phyloP scores from a whole-genome alignment of 2,888 invertebrate species.

The Lasioglossum leucozonium region DNA sequence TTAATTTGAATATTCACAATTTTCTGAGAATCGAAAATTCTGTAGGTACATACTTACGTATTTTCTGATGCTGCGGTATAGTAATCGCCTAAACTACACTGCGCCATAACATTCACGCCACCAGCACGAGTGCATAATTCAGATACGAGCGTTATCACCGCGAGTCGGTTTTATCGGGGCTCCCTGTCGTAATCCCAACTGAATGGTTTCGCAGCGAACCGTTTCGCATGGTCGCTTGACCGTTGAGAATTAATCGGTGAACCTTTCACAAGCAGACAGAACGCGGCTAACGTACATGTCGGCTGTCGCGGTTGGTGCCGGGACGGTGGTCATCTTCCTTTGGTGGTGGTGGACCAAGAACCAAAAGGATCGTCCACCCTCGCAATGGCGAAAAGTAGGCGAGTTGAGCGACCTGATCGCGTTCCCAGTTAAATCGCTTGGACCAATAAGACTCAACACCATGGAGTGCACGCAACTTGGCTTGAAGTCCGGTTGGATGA shows the following conservation, averaged over 20 bases:
- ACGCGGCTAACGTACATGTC: slow-evolving; percentile 76
- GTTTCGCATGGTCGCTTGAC: slow-evolving; percentile 39
- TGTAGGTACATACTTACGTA: background rate
- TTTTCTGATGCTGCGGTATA: background rate
- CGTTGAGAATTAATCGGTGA: slow-evolving; percentile 37
- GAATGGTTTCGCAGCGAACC: slow-evolving; percentile 23
- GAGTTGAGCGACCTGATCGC: slow-evolving; percentile 86
- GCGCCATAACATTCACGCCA: background rate
- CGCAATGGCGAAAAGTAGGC: slow-evolving; percentile 87
- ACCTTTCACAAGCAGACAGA: slow-evolving; percentile 69
- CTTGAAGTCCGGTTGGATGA: slow-evolving; percentile 85
- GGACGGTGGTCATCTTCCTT: slow-evolving; percentile 75
- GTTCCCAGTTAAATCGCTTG: slow-evolving; percentile 88
- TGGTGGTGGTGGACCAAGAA: slow-evolving; percentile 77
- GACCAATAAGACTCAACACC: slow-evolving; percentile 84
- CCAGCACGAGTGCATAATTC: background rate
- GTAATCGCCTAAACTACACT: background rate
- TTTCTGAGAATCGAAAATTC: too few species aligned
- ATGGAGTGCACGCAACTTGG: slow-evolving; percentile 87
- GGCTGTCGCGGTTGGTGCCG: slow-evolving; percentile 77
- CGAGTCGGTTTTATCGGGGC: background rate
- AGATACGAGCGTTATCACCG: background rate
- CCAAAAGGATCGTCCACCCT: slow-evolving; percentile 80
- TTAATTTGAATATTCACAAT: too few species aligned
- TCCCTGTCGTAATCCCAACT: background rate